Evolutionary conservation across 2,888 invertebrate species (phyloP).

Genomic region (Choristoneura rosaceana): DNA sequence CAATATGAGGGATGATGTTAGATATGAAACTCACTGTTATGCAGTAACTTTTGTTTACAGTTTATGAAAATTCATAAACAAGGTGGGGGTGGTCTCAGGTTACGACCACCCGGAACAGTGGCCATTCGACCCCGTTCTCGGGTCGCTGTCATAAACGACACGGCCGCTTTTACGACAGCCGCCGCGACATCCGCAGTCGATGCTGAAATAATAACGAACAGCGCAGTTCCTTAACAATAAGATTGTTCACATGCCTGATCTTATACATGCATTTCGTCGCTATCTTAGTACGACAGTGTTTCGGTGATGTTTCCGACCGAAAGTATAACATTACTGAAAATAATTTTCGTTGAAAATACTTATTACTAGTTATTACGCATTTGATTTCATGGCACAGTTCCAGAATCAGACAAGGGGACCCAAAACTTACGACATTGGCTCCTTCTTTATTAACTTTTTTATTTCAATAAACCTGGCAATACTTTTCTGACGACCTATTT

Average conservation of each 20-base stretch:
- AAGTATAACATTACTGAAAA: too few relatives aligned
- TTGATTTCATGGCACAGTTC: too few relatives aligned
- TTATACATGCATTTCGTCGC: too few relatives aligned
- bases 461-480: too few relatives aligned
- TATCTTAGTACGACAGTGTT: too few relatives aligned
- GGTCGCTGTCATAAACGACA: conserved; percentile 67
- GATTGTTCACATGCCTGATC: neutral
- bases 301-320: too few relatives aligned
- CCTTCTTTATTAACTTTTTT: too few relatives aligned
- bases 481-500: too few relatives aligned
- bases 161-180: conserved; percentile 72
- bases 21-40: conserved; percentile 10
- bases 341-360: too few relatives aligned
- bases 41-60: conserved; percentile 54
- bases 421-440: too few relatives aligned
- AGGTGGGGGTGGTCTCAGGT: conserved; percentile 65
- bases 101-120: conserved; percentile 68
- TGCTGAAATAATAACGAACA: conserved; percentile 57
- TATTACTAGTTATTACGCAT: too few relatives aligned
- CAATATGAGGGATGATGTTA: neutral
- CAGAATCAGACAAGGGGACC: too few relatives aligned
- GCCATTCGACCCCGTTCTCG: conserved; percentile 58
- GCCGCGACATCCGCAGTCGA: conserved; percentile 57
- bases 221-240: conserved; percentile 23
- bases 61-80: conserved; percentile 70